Percentiles rank a stretch among this genome's conserved stretches.
Conservation (phyloP, 2,888 invertebrate species). For the Tenthredo amoena region DNA sequence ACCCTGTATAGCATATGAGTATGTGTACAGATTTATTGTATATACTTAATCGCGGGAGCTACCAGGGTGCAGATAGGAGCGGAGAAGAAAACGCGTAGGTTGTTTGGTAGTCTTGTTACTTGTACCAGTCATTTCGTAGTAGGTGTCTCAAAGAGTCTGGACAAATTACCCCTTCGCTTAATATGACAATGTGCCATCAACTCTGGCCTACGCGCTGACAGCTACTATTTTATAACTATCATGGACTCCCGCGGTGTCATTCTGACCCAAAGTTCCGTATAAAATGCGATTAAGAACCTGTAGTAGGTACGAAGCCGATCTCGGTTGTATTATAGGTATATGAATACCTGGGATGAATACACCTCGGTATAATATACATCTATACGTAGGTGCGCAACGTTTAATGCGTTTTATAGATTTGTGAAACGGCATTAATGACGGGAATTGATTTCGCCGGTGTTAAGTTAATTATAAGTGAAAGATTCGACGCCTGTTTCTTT, state of each 20-base stretch:
- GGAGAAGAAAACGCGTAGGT: constrained; percentile 15
- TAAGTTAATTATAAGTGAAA: constrained; percentile 18
- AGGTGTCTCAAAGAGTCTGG: constrained; percentile 67
- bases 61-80: not conserved
- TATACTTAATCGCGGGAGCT: no score
- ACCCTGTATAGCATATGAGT: no score
- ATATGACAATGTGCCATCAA: constrained; percentile 73
- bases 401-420: not conserved
- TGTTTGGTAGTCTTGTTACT: constrained; percentile 30
- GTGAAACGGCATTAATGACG: not conserved
- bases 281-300: constrained; percentile 50
- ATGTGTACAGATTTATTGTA: no score
- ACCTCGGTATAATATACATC: not conserved
- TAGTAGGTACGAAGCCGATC: constrained; percentile 12
- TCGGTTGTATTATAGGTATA: not conserved
- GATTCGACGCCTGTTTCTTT: not conserved
- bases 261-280: constrained; percentile 51
- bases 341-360: not conserved
- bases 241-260: constrained; percentile 54
- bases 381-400: not conserved
- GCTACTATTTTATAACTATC: constrained; percentile 67
- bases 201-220: constrained; percentile 71
- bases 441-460: constrained; percentile 20
- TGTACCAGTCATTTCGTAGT: constrained; percentile 59
- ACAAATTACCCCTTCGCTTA: constrained; percentile 69